These are phyloP conservation scores for Centropus unirufus DNA, from an alignment of 2,113 vertebrate species.

Conservation along the genomic window DNA sequence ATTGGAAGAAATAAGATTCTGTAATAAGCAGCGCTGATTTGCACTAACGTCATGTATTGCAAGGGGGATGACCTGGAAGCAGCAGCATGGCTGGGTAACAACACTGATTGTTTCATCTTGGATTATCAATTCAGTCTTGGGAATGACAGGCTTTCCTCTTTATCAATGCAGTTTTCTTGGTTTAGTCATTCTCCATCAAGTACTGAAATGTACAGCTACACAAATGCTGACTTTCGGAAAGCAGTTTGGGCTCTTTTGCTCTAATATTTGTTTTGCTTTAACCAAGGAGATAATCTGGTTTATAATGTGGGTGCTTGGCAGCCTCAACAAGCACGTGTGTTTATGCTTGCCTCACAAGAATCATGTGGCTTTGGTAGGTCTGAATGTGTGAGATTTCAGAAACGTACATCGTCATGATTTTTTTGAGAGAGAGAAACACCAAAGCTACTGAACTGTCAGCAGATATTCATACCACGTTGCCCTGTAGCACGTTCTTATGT, in stretches of 20 bases:
- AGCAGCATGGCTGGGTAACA: not conserved
- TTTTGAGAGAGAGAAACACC: not conserved
- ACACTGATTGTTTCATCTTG: not conserved
- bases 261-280: not conserved
- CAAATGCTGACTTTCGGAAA: not conserved
- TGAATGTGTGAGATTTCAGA: not conserved
- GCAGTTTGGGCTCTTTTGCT: not conserved
- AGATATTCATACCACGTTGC: not conserved
- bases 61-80: not conserved
- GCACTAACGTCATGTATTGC: not conserved
- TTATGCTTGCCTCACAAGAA: not conserved
- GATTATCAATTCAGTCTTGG: not conserved
- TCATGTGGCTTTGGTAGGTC: conserved; percentile 5
- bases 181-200: not conserved
- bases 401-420: not conserved
- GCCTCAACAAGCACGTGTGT: not conserved
- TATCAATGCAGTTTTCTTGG: not conserved
- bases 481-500: not conserved
- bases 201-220: not conserved
- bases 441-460: not conserved
- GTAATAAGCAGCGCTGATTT: not conserved
- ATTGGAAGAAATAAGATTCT: not conserved
- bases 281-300: not conserved
- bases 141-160: not conserved
- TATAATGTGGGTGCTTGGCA: not conserved